Base-by-base conservation (phyloP, 2,888 invertebrate genomes). In the Drosophila sordidula region DNA sequence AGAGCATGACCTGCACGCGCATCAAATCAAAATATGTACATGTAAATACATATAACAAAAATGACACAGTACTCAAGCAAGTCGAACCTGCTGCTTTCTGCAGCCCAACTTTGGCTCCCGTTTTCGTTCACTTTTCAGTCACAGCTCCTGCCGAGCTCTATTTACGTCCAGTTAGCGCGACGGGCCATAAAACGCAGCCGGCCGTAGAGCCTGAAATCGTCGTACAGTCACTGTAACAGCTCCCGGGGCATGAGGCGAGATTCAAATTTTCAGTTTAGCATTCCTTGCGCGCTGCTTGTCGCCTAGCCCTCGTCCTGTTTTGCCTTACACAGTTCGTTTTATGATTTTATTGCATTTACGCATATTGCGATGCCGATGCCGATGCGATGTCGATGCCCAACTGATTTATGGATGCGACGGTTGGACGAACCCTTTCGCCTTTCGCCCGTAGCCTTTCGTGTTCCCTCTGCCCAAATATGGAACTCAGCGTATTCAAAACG, bases 311-410 rank as follows among this genome's bases (percentile, higher is more conserved):
- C 26, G 14, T 58, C 54, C 26, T 26, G 32, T 36, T 62, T 66
- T 69, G 65, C 68, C 76, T 70, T 57, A 66, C 65, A 80, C 81
- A 83, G 83, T 82, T 80, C 78, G 50, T 81, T 89, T 87, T 90
- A 89, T 89, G 85, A 80, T 90, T 89, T 87, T 89, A 89, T 89
- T 89, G 82, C 87, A 76, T 84, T 84, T 80, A 87, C 78, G 80
- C 79, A 84, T 87, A 84, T 88, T 86, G 88, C 75, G 75, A 66
- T 64, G 55, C 39, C 75, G 75, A 66, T 64, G 55, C 39, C 56
- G 47, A 51, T 56, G 58, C 65, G 45, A 49, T 67, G 73, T 56
- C 76, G 75, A 70, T 78, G 75, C 71, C 75, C 80, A 80, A 88
- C 87, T 90, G 90, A 89, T 90, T 89, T 89, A 89, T 89, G 89